These are phyloP conservation scores for Danio jaintianensis DNA, from an alignment of 2,797 vertebrate species.

Conservation along the genomic window DNA sequence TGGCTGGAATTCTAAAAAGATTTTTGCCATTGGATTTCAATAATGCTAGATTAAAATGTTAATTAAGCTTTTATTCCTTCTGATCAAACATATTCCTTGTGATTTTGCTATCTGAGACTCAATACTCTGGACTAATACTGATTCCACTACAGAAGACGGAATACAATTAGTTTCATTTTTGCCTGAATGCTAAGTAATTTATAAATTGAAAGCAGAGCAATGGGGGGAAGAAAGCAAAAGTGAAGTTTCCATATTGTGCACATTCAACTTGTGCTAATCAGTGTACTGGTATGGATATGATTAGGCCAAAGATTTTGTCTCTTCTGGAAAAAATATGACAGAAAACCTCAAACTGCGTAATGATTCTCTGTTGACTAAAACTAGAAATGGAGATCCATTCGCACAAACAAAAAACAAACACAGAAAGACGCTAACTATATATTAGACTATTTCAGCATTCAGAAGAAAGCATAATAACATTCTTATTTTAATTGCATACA, in stretches of 20 bases:
- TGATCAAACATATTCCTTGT: slow-evolving; percentile 7
- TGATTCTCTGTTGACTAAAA: not conserved
- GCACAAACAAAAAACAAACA: too few species aligned
- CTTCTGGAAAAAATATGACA: slow-evolving; percentile 21
- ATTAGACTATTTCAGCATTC: too few species aligned
- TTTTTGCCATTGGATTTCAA: not conserved
- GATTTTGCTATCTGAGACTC: not conserved
- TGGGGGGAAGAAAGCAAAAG: not conserved
- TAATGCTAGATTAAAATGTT: not conserved
- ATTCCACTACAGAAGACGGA: not conserved
- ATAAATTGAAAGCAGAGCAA: slow-evolving; percentile 6
- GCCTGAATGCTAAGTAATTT: not conserved
- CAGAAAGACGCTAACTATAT: too few species aligned
- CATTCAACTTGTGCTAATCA: not conserved
- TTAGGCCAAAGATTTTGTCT: slow-evolving; percentile 17
- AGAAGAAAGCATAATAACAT: too few species aligned
- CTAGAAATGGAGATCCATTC: not conserved
- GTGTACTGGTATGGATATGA: slow-evolving; percentile 16
- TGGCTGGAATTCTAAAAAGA: not conserved
- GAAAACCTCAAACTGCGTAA: not conserved
- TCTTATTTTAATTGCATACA: too few species aligned
- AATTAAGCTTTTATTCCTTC: not conserved
- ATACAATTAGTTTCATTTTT: slow-evolving; percentile 23
- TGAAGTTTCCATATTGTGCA: not conserved
- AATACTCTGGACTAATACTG: not conserved